Conservation (phyloP, 2,888 invertebrate species). For the Malacosoma neustria region DNA sequence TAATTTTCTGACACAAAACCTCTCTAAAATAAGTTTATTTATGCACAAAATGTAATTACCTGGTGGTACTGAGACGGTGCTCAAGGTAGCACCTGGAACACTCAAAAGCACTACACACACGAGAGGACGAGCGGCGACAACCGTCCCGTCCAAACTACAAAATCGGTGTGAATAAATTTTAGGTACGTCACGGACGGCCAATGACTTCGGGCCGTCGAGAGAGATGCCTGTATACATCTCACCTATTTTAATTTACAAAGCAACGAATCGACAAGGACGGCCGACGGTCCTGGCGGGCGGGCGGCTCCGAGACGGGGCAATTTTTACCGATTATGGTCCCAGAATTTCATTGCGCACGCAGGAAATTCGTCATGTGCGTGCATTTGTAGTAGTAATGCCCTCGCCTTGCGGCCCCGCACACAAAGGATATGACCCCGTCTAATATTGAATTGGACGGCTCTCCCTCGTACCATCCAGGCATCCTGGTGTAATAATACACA, state of each 20-base stretch:
- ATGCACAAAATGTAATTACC: constrained; percentile 33
- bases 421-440: neutral
- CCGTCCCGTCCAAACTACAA: constrained; percentile 53
- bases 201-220: constrained; percentile 48
- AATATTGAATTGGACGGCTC: neutral
- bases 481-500: too few relatives aligned
- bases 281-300: constrained; percentile 14
- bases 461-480: neutral
- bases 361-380: constrained; percentile 24
- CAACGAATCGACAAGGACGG: constrained; percentile 4
- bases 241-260: constrained; percentile 21
- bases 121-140: constrained; percentile 52
- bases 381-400: constrained; percentile 5
- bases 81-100: constrained; percentile 53
- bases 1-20: constrained; percentile 42
- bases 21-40: constrained; percentile 11
- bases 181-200: constrained; percentile 49
- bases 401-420: constrained; percentile 10
- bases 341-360: constrained; percentile 59
- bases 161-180: constrained; percentile 57
- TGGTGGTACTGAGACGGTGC: constrained; percentile 35
- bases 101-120: constrained; percentile 59
- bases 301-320: constrained; percentile 26
- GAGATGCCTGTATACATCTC: constrained; percentile 23
- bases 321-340: constrained; percentile 26